Evolutionary conservation across 2,888 invertebrate genomes (phyloP).

Genomic region (Pilophorus perplexus): DNA sequence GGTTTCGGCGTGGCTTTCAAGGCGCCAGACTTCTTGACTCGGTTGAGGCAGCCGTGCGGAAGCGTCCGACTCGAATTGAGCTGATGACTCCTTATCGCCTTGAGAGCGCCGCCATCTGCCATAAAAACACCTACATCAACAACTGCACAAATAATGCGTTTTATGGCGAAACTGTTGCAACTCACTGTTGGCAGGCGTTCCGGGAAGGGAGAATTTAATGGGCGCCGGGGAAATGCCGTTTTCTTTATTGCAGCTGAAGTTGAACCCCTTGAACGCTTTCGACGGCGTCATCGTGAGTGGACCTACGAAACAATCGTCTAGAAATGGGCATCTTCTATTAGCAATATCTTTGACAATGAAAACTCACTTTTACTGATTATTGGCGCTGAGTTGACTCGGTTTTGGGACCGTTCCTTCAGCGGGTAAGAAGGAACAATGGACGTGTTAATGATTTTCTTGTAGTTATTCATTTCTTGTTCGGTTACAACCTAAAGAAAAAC

Average conservation of each 20-base stretch:
- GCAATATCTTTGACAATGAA: no score
- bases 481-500: slow-evolving; percentile 11
- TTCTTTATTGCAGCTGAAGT: slow-evolving; percentile 3
- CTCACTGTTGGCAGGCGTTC: no score
- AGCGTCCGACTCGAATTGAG: neutral
- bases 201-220: neutral
- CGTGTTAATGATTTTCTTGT: neutral
- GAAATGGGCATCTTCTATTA: no score
- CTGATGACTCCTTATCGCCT: neutral
- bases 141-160: no score
- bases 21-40: neutral
- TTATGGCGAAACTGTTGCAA: no score
- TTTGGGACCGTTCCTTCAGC: slow-evolving; percentile 10
- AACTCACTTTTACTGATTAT: neutral
- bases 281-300: neutral
- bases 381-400: neutral
- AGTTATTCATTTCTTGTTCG: slow-evolving; percentile 18
- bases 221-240: neutral
- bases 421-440: neutral
- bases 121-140: no score
- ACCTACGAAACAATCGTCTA: no score
- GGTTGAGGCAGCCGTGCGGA: neutral
- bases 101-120: slow-evolving; percentile 14
- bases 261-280: neutral
- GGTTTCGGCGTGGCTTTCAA: slow-evolving; percentile 8